phyloP scores from a whole-genome alignment of 2,888 invertebrate species.

The Parasteatoda lunata region DNA sequence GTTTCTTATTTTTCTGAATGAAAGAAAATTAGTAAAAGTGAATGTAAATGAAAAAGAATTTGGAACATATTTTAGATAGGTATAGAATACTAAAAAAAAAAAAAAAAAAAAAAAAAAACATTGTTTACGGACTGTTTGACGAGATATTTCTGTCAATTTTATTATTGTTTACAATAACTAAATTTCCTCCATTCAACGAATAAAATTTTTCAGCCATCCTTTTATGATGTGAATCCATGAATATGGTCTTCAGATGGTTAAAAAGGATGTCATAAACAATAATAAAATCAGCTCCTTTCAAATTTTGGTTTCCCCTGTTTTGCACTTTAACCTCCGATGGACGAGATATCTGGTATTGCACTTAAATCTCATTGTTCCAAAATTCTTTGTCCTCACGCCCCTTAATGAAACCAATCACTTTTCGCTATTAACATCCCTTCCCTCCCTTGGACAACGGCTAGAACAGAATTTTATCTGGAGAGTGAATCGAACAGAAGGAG shows the following conservation, averaged over 20 bases:
- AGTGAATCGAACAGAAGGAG: background rate
- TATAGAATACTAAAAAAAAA: too few species aligned
- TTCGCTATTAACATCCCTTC: constrained; percentile 6
- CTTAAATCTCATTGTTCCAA: constrained; percentile 40
- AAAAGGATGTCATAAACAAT: background rate
- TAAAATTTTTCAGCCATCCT: background rate
- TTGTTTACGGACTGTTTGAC: too few species aligned
- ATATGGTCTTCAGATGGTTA: background rate
- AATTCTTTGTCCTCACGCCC: constrained; percentile 28
- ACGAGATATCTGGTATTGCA: constrained; percentile 33
- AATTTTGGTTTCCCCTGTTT: constrained; percentile 1
- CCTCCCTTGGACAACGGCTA: background rate
- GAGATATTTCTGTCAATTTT: too few species aligned
- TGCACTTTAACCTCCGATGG: constrained; percentile 7
- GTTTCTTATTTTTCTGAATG: too few species aligned
- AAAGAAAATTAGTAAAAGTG: too few species aligned
- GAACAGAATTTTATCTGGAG: constrained; percentile 24
- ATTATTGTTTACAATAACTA: too few species aligned
- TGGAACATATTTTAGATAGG: too few species aligned
- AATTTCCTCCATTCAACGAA: background rate
- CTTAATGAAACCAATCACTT: constrained; percentile 41
- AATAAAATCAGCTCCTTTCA: background rate
- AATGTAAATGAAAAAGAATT: too few species aligned
- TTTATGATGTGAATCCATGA: background rate
- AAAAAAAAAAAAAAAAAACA: too few species aligned